These are phyloP conservation scores for Chaetura pelagica DNA, from an alignment of 2,113 vertebrate species.

Conservation along the genomic window DNA sequence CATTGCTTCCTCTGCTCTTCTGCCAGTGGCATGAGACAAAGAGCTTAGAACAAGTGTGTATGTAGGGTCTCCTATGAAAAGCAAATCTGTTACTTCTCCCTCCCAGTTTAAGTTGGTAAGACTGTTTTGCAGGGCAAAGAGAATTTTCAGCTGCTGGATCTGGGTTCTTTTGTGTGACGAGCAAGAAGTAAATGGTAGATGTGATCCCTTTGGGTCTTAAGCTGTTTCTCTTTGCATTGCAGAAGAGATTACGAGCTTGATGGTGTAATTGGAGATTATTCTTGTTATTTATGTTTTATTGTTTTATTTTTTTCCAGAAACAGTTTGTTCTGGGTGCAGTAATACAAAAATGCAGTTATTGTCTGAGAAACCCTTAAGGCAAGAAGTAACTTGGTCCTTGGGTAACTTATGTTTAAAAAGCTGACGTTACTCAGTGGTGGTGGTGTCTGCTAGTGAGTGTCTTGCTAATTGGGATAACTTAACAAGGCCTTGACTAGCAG, in stretches of 20 bases:
- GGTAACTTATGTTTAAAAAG: neutral
- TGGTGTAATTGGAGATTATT: neutral
- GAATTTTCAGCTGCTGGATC: neutral
- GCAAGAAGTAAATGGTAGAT: neutral
- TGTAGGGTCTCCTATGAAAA: neutral
- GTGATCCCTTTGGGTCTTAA: neutral
- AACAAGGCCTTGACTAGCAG: neutral
- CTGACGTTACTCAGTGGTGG: neutral
- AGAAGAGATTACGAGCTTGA: neutral
- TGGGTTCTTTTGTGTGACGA: neutral
- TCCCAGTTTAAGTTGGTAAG: neutral
- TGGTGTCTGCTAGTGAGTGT: neutral
- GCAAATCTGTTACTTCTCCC: neutral
- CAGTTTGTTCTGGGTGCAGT: neutral
- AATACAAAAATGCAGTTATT: neutral
- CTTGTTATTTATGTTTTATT: neutral
- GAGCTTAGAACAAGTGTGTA: neutral
- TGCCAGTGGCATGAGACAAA: neutral
- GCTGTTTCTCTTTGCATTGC: neutral
- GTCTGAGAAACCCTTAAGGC: neutral
- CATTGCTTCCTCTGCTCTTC: neutral
- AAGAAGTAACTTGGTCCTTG: neutral
- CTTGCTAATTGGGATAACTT: neutral
- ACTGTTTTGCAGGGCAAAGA: neutral
- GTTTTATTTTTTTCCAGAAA: neutral